Conservation (phyloP, 2,888 invertebrate species). For the Nomada fabriciana region DNA sequence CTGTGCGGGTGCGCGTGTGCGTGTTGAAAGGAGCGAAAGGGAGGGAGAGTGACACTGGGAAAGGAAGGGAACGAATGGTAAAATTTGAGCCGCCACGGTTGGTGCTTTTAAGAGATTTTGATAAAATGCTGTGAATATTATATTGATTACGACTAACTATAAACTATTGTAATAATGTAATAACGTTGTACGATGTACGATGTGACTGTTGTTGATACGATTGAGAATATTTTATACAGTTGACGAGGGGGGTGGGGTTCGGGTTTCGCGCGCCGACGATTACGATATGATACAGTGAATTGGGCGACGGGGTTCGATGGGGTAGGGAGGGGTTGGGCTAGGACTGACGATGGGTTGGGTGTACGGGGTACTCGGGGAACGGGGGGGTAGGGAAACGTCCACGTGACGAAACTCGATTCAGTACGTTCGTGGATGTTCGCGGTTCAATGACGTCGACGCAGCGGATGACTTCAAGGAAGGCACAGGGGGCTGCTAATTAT, state of each 20-base stretch:
- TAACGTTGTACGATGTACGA: constrained; percentile 83
- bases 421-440: constrained; percentile 51
- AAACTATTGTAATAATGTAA: constrained; percentile 84
- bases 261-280: constrained; percentile 69
- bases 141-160: constrained; percentile 82
- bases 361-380: not conserved
- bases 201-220: constrained; percentile 84
- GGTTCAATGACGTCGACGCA: constrained; percentile 34
- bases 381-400: constrained; percentile 47
- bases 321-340: constrained; percentile 58
- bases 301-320: constrained; percentile 57
- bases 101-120: constrained; percentile 84
- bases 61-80: constrained; percentile 41
- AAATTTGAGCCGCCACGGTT: constrained; percentile 78
- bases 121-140: constrained; percentile 85
- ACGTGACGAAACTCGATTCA: constrained; percentile 55
- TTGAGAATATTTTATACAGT: constrained; percentile 85
- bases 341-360: constrained; percentile 51
- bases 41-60: constrained; percentile 22
- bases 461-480: not conserved
- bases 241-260: constrained; percentile 75
- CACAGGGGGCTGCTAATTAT: constrained; percentile 44
- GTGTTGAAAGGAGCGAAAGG: not conserved
- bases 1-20: too few species aligned
- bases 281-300: constrained; percentile 44